These are phyloP conservation scores for Lanius collurio DNA, from an alignment of 2,113 vertebrate species.

Conservation along the genomic window DNA sequence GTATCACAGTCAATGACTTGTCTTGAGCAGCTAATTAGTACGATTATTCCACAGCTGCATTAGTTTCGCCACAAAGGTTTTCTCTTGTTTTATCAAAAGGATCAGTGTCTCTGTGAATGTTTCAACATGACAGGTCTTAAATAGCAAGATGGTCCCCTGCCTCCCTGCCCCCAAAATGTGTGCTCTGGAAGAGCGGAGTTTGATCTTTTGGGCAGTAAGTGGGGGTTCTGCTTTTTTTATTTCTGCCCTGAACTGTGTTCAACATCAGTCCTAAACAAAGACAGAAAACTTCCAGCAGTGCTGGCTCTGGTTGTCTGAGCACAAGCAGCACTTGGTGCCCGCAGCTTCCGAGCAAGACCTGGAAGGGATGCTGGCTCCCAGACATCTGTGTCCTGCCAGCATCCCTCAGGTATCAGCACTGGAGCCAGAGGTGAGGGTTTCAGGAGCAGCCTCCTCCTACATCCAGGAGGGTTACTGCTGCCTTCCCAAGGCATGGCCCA, in stretches of 20 bases:
- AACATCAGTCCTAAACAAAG: neutral
- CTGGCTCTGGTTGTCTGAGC: neutral
- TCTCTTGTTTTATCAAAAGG: constrained; percentile 88
- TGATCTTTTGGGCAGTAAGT: constrained; percentile 3
- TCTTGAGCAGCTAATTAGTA: constrained; percentile 94
- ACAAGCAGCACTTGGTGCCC: accelerated
- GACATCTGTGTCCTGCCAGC: neutral
- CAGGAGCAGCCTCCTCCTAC: neutral
- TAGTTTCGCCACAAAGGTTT: constrained; percentile 83
- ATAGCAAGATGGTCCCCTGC: constrained; percentile 70
- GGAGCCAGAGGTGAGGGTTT: neutral
- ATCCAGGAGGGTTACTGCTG: neutral
- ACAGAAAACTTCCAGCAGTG: neutral
- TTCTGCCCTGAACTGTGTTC: neutral
- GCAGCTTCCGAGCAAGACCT: neutral
- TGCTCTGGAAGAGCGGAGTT: constrained; percentile 32
- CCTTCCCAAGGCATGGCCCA: neutral
- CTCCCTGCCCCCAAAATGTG: constrained; percentile 19
- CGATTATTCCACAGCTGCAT: constrained; percentile 95
- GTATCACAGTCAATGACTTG: constrained; percentile 79
- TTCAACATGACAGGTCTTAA: constrained; percentile 86
- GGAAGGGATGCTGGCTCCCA: neutral
- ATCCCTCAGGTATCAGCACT: neutral
- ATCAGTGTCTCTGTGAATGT: constrained; percentile 85
- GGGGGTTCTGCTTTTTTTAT: neutral